A percentile compares a stretch with the other conserved stretches of the same genome.
phyloP scores from a whole-genome alignment of 2,888 invertebrate genomes.

The Tanytarsus gracilentus region DNA sequence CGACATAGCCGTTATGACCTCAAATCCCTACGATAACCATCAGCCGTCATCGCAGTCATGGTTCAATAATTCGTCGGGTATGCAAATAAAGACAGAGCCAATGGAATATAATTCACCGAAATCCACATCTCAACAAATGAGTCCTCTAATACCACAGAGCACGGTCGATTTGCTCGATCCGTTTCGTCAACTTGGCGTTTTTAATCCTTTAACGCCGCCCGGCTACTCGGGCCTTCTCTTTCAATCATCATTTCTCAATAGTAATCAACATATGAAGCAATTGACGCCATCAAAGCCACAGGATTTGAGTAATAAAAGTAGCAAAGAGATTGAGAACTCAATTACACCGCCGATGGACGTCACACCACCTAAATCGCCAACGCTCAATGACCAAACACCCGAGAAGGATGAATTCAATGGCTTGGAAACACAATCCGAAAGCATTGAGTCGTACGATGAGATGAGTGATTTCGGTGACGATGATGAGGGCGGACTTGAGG shows the following conservation, averaged over 20 bases:
- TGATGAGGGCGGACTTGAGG: conserved; percentile 47
- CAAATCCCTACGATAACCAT: conserved; percentile 4
- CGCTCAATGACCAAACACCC: conserved; percentile 31
- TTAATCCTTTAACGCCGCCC: conserved; percentile 54
- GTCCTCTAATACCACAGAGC: background rate
- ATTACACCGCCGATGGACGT: conserved; percentile 42
- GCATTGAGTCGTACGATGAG: conserved; percentile 37
- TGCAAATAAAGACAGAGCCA: conserved; percentile 19
- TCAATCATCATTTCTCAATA: conserved; percentile 35
- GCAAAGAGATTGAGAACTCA: conserved; percentile 16
- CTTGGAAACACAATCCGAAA: conserved; percentile 29
- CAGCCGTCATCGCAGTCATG: conserved; percentile 17
- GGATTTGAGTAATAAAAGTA: background rate
- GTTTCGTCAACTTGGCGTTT: conserved; percentile 33
- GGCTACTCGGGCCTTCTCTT: conserved; percentile 44
- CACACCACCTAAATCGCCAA: conserved; percentile 43
- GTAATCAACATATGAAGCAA: conserved; percentile 34
- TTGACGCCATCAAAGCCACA: conserved; percentile 26
- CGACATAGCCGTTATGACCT: background rate
- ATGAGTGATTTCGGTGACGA: conserved; percentile 38
- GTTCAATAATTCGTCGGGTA: conserved; percentile 4
- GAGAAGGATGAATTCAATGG: conserved; percentile 35
- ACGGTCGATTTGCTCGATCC: conserved; percentile 21
- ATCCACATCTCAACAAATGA: conserved; percentile 19
- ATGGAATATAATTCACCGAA: conserved; percentile 2